Percentiles rank a stretch among this genome's conserved stretches.
Conservation (phyloP, 2,113 vertebrate genomes). For the Meleagris gallopavo region DNA sequence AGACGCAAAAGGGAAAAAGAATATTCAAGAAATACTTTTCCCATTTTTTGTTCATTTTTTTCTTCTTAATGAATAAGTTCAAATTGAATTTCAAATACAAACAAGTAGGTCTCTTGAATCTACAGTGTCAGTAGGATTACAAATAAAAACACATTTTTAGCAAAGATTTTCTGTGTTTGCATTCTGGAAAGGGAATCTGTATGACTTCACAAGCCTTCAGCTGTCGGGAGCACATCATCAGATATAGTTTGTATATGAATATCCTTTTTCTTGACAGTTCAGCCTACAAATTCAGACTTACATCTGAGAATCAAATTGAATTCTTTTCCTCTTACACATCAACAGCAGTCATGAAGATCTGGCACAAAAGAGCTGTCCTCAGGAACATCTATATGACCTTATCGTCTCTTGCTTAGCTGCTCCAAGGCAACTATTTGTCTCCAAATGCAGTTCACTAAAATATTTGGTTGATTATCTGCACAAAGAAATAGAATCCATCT, state of each 20-base stretch:
- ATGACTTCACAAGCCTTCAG: neutral
- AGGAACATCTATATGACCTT: neutral
- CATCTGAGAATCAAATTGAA: neutral
- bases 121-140: neutral
- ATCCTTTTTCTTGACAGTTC: neutral
- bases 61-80: neutral
- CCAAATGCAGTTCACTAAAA: neutral
- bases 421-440: conserved; percentile 17
- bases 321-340: neutral
- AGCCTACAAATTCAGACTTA: conserved; percentile 25
- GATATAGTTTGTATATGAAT: neutral
- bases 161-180: neutral
- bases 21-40: neutral
- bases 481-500: conserved; percentile 4
- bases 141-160: neutral
- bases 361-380: neutral
- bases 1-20: neutral
- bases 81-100: neutral
- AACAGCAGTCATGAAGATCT: neutral
- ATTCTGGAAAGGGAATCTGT: neutral
- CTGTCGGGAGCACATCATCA: neutral
- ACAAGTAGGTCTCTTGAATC: neutral
- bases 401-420: neutral
- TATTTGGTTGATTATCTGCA: neutral
- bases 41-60: neutral